phyloP scores from a whole-genome alignment of 1,140 invertebrate genomes.

The Galleria mellonella region DNA sequence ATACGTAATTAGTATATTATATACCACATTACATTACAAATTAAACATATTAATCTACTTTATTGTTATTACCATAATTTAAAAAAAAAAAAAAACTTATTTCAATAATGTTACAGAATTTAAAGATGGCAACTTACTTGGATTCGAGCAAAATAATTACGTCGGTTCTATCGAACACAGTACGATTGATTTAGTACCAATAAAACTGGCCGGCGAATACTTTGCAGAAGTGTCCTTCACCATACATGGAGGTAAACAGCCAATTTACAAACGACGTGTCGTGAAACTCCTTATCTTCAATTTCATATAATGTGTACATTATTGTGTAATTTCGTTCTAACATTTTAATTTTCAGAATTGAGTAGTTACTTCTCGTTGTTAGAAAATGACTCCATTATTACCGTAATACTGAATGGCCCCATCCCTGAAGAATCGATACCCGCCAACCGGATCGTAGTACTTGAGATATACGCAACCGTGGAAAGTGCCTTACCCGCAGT shows the following conservation, averaged over 20 bases:
- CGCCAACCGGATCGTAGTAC: conserved; percentile 17
- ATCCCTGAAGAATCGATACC: conserved; percentile 20
- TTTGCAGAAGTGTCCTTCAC: background rate
- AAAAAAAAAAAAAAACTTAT: too few relatives aligned
- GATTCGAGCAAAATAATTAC: background rate
- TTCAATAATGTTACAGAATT: background rate
- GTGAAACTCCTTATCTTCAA: background rate
- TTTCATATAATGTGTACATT: background rate
- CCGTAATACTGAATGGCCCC: conserved; percentile 2
- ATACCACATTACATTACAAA: too few relatives aligned
- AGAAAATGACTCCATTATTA: conserved; percentile 8
- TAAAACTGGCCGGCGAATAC: background rate
- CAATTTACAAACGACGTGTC: background rate
- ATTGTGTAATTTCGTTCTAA: background rate
- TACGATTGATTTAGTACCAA: background rate
- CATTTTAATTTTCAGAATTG: conserved; percentile 17
- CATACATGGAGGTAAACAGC: background rate
- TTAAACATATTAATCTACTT: too few relatives aligned
- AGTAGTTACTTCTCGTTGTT: conserved; percentile 5
- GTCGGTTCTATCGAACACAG: background rate
- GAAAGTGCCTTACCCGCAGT: conserved; percentile 13
- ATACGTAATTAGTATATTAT: too few relatives aligned
- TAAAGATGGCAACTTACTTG: background rate
- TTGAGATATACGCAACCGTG: conserved; percentile 20
- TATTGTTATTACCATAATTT: too few relatives aligned